Evolutionary conservation across 1,140 invertebrate species (phyloP), one percentile per base, ranked within the genome.

Genomic region (Forficula auricularia): DNA sequence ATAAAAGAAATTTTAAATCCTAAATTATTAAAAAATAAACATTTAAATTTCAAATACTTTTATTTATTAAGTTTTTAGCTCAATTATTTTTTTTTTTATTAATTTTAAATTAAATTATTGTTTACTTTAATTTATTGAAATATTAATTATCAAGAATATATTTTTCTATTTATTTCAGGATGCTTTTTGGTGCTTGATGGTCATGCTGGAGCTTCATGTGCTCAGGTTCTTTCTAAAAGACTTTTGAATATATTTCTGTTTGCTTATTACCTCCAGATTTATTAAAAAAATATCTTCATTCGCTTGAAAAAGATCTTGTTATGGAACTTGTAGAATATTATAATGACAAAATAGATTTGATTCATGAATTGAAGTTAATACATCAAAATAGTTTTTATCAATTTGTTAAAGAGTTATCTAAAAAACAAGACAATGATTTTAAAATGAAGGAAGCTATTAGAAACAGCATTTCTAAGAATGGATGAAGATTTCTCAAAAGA

Each of bases 181-280:
- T n/a, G n/a, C n/a, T n/a, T n/a, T n/a, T n/a, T n/a, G n/a, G 75
- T 98, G 2, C 94, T 89, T 63, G 92, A 98, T 70, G 92, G 92
- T 0, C 92, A 97, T 64, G 89, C 79, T 19, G 91, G 92, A 1
- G 71, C 76, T 39, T 73, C 82, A 14, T 95, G 90, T 66, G 86
- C 89, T 18, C 87, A 96, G 66, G 81, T 88, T 1, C 61, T 86
- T 36, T 79, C 82, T 0, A 88, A 89, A 60, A 66, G 91, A 39
- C 61, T 97, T 77, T 89, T 43, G 71, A 82, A 45, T 97, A 97
- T 56, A 77, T 97, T 32, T 79, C 86, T 0, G 79, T 86, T 2
- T 74, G 79, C 44, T 63, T 96, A 2, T 56, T 86, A 12, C 75
- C 81, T 2, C 57, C 61, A 18, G 67, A 77, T 38, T 53, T 69